Evolutionary conservation across 2,113 vertebrate species (phyloP), one percentile per base, ranked within the genome.

Genomic region (Speoplatyrhinus poulsoni): DNA sequence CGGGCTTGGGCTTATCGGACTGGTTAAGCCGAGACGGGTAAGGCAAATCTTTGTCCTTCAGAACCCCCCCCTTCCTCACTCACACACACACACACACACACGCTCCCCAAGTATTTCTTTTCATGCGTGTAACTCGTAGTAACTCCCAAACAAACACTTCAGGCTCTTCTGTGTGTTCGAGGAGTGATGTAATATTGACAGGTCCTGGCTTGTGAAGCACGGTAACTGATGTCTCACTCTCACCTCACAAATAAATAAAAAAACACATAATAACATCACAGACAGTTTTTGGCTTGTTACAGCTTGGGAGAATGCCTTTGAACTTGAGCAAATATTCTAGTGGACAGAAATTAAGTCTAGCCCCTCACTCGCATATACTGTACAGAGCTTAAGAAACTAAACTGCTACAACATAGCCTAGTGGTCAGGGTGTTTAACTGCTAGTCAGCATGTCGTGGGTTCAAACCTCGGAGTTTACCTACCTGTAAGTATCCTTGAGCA

Each of bases 121-220:
- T 47, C 15, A 65, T 52, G 12, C 48, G 1, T 46, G 9, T 6
- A 26, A 26, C 26, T 26, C 47, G 9, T 56, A 36, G 54, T 15
- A 41, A 52, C 54, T 12, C 26, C 50, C 46, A 46, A 75, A 36
- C 46, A 75, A 77, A 62, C n/a, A 55, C 55, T 54, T 68, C 12
- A 8, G 33, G 32, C 54, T 69, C 16, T 55, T 11, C 9, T 32
- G 12, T n/a, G 16, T 41, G 15, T 53, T 67, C 49, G 12, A 15
- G 10, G 12, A 6, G 15, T 16, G 4, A n/a, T 54, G 52, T n/a
- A 48, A 46, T 26, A 26, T 11, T 1, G 13, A 53, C 32, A 66
- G 17, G 58, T 13, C 11, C 33, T 46, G 49, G n/a, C 17, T n/a
- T 32, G 0, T 67, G 36, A 41, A 5, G 36, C 5, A 41, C 7